Percentiles rank a stretch among this genome's conserved stretches.
Conservation (phyloP, 2,888 invertebrate species). For the Dynastes maya region DNA sequence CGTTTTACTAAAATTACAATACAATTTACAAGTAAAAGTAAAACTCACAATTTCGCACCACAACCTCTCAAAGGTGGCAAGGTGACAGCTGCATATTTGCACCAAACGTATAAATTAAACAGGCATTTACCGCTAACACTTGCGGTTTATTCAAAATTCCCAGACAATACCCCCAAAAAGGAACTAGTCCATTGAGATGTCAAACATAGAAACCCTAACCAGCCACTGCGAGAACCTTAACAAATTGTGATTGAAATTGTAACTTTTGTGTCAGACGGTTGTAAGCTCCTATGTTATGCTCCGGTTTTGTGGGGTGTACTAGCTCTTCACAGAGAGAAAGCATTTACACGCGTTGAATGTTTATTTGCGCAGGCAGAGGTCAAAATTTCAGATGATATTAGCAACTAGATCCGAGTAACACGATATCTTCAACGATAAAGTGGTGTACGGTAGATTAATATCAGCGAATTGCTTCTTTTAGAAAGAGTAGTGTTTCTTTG, state of each 20-base stretch:
- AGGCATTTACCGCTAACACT: constrained; percentile 44
- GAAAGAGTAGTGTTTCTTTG: not conserved
- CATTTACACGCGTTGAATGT: not conserved
- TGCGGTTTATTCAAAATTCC: constrained; percentile 47
- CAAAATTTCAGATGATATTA: no score
- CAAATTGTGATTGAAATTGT: constrained; percentile 59
- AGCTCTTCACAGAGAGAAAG: constrained; percentile 44
- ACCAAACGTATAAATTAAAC: constrained; percentile 43
- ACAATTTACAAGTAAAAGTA: no score
- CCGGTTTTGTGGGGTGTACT: constrained; percentile 56
- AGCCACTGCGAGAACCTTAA: constrained; percentile 55
- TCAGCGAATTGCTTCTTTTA: not conserved
- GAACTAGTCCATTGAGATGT: constrained; percentile 51
- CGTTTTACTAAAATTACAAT: no score
- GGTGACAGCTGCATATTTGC: constrained; percentile 38
- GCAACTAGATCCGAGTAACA: no score
- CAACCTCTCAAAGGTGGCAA: not conserved
- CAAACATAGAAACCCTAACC: constrained; percentile 50
- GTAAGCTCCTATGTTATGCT: constrained; percentile 56
- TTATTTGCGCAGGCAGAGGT: not conserved
- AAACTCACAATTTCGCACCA: no score
- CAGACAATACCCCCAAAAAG: constrained; percentile 36
- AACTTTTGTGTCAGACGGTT: constrained; percentile 57
- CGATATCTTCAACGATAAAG: not conserved
- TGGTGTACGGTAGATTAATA: not conserved